Evolutionary conservation across 2,797 vertebrate species (phyloP).

Genomic region (Lepus townsendii): DNA sequence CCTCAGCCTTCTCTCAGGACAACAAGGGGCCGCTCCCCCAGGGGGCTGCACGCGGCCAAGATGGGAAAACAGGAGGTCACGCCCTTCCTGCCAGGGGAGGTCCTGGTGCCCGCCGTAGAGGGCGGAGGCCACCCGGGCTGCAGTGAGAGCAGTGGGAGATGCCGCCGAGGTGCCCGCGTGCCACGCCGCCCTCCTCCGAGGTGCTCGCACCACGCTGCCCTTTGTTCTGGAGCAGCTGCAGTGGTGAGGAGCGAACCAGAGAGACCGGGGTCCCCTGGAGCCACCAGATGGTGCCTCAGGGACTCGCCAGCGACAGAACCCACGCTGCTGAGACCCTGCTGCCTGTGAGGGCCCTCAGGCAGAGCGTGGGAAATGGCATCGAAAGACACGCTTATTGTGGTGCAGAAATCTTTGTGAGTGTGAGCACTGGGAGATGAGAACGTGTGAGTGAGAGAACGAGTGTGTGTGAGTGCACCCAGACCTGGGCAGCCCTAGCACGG

Average conservation of each 20-base stretch:
- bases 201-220: background rate
- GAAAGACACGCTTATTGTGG: too few species aligned
- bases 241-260: background rate
- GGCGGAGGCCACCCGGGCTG: background rate
- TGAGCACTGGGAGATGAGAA: background rate
- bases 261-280: fast-evolving
- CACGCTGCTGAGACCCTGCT: too few species aligned
- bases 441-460: too few species aligned
- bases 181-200: background rate
- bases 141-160: background rate
- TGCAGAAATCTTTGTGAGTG: too few species aligned
- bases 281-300: background rate
- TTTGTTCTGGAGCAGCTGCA: background rate
- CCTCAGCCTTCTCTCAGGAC: background rate
- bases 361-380: too few species aligned
- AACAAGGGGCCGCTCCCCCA: background rate
- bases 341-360: too few species aligned
- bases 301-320: fast-evolving
- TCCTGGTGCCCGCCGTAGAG: background rate
- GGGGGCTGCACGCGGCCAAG: background rate
- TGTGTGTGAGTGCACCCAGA: background rate
- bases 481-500: background rate
- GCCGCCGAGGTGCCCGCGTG: background rate
- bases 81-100: slow-evolving; percentile 63
- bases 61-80: slow-evolving; percentile 48